These are phyloP conservation scores for Acanthochromis polyacanthus DNA, from an alignment of 2,113 vertebrate genomes.

Conservation along the genomic window DNA sequence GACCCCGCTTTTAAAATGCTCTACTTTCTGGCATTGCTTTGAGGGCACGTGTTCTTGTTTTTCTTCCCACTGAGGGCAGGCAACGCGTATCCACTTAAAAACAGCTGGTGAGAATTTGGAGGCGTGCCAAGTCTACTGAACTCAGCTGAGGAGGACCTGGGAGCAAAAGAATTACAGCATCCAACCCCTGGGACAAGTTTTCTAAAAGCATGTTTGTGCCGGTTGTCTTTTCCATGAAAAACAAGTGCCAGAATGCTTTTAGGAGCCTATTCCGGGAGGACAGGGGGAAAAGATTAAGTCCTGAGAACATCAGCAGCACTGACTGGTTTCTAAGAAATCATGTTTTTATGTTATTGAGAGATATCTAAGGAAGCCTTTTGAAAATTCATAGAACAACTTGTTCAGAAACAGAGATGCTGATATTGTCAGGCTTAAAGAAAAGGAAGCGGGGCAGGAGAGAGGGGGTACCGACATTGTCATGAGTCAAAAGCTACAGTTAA, in stretches of 20 bases:
- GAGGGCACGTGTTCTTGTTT: slow-evolving; percentile 36
- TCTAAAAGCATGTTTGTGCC: slow-evolving; percentile 36
- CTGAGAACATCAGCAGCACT: slow-evolving; percentile 71
- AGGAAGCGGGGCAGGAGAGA: slow-evolving; percentile 12
- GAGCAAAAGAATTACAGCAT: not conserved
- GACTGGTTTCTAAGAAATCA: not conserved
- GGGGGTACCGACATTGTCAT: not conserved
- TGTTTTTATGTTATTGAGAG: not conserved
- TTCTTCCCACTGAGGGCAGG: slow-evolving; percentile 10
- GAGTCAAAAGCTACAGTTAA: slow-evolving; percentile 25
- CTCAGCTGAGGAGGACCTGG: slow-evolving; percentile 8
- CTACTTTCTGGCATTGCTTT: not conserved
- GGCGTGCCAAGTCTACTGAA: not conserved
- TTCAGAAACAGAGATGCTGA: slow-evolving; percentile 54
- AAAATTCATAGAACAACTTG: not conserved
- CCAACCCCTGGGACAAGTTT: slow-evolving; percentile 23
- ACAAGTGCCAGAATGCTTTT: slow-evolving; percentile 26
- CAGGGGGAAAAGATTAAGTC: slow-evolving; percentile 34
- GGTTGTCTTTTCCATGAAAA: slow-evolving; percentile 3
- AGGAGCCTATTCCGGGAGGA: slow-evolving; percentile 28
- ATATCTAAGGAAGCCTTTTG: not conserved
- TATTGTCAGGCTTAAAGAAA: slow-evolving; percentile 43
- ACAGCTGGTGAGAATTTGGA: slow-evolving; percentile 23
- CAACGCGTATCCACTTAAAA: slow-evolving; percentile 6
- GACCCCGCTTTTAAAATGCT: not conserved